phyloP scores from a whole-genome alignment of 2,888 invertebrate genomes.

The Habroteleia sp. region DNA sequence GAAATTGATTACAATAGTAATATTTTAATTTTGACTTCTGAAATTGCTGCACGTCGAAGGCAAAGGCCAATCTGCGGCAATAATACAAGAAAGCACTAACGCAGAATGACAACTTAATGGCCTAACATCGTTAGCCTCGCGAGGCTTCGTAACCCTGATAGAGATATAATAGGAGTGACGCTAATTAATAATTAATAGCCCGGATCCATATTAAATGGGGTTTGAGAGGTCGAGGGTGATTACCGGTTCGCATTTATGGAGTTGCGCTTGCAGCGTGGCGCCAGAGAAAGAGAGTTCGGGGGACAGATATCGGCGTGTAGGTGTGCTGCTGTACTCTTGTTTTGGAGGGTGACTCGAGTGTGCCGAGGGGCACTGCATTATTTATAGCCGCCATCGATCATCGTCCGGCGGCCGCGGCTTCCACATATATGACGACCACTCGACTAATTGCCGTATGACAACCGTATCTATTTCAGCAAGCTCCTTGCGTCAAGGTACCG shows the following conservation, averaged over 20 bases:
- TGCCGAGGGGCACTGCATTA: slow-evolving; percentile 78
- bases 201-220: slow-evolving; percentile 79
- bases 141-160: slow-evolving; percentile 75
- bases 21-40: neutral
- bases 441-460: slow-evolving; percentile 81
- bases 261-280: slow-evolving; percentile 58
- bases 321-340: slow-evolving; percentile 67
- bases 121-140: slow-evolving; percentile 71
- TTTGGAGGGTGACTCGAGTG: slow-evolving; percentile 72
- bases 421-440: slow-evolving; percentile 70
- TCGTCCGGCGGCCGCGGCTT: slow-evolving; percentile 72
- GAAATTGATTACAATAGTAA: no score
- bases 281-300: slow-evolving; percentile 69
- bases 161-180: slow-evolving; percentile 78
- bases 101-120: slow-evolving; percentile 76
- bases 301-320: slow-evolving; percentile 60
- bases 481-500: slow-evolving; percentile 74
- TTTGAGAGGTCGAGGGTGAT: slow-evolving; percentile 74
- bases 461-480: slow-evolving; percentile 79
- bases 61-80: slow-evolving; percentile 3
- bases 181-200: slow-evolving; percentile 81
- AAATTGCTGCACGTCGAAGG: neutral
- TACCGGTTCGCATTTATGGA: slow-evolving; percentile 66
- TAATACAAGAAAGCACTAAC: slow-evolving; percentile 66
- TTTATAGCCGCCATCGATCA: slow-evolving; percentile 80